phyloP scores from a whole-genome alignment of 2,888 invertebrate species.

The Hypolimnas misippus region DNA sequence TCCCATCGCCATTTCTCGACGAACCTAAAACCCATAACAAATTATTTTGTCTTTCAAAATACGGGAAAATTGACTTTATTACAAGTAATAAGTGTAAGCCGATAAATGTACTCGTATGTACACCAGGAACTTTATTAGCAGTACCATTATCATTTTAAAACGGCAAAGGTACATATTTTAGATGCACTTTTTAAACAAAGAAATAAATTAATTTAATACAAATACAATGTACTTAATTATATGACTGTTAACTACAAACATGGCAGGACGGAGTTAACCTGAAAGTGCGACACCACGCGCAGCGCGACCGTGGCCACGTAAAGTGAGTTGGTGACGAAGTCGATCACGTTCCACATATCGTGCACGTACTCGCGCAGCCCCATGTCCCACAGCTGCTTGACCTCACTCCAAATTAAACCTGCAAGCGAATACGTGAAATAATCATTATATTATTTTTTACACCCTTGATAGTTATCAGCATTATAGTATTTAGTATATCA shows the following conservation, averaged over 20 bases:
- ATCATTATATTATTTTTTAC: not conserved
- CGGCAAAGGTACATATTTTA: no score
- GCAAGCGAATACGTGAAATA: constrained; percentile 23
- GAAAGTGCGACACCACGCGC: constrained; percentile 96
- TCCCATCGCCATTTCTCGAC: constrained; percentile 87
- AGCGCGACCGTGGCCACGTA: constrained; percentile 98
- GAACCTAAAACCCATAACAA: constrained; percentile 85
- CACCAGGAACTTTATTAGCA: no score
- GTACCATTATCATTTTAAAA: no score
- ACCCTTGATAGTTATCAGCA: no score
- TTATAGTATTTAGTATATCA: no score
- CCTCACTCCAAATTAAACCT: constrained; percentile 99
- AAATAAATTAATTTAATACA: no score
- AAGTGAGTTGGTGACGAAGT: constrained; percentile 98
- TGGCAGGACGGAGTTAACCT: constrained; percentile 84
- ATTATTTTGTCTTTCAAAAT: no score
- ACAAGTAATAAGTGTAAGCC: no score
- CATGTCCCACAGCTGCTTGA: constrained; percentile 99
- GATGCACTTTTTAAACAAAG: no score
- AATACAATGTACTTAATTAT: no score
- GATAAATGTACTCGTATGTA: not conserved
- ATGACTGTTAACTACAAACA: not conserved
- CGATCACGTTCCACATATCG: constrained; percentile 99
- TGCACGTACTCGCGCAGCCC: constrained; percentile 98
- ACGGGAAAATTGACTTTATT: no score